These are phyloP conservation scores for Drosophila athabasca DNA, from an alignment of 1,140 invertebrate genomes.

Conservation along the genomic window DNA sequence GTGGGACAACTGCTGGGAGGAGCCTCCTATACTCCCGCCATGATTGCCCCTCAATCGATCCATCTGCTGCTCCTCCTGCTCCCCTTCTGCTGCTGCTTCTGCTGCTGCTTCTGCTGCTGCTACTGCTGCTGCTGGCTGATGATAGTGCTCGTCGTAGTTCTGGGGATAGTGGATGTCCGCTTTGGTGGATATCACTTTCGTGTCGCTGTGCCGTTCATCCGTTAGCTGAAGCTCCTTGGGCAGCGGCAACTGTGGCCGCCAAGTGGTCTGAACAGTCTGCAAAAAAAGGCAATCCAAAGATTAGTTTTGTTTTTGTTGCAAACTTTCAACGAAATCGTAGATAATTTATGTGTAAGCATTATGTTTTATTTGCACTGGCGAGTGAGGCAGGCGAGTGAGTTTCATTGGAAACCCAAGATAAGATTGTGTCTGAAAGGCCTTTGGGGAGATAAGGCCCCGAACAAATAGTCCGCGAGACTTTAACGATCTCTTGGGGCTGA, in stretches of 20 bases:
- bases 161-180: constrained; percentile 28
- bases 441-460: constrained; percentile 15
- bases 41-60: constrained; percentile 64
- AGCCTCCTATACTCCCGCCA: constrained; percentile 45
- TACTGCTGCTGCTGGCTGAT: constrained; percentile 18
- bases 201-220: constrained; percentile 62
- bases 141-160: no score
- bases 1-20: constrained; percentile 71
- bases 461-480: constrained; percentile 18
- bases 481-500: constrained; percentile 10
- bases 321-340: constrained; percentile 42
- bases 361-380: constrained; percentile 61
- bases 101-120: constrained; percentile 5
- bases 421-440: constrained; percentile 54
- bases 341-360: constrained; percentile 53
- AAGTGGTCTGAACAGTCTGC: constrained; percentile 82
- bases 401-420: constrained; percentile 48
- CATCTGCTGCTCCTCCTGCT: constrained; percentile 64
- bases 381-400: not conserved
- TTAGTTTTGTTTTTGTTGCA: constrained; percentile 45
- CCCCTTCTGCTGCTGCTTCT: constrained; percentile 4
- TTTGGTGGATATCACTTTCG: constrained; percentile 48
- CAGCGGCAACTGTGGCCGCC: constrained; percentile 82
- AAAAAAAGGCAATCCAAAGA: constrained; percentile 28
- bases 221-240: constrained; percentile 74